A percentile compares a stretch with the other conserved stretches of the same genome.
Conservation (phyloP, 2,888 invertebrate genomes). For the Allolobophora icterica region DNA sequence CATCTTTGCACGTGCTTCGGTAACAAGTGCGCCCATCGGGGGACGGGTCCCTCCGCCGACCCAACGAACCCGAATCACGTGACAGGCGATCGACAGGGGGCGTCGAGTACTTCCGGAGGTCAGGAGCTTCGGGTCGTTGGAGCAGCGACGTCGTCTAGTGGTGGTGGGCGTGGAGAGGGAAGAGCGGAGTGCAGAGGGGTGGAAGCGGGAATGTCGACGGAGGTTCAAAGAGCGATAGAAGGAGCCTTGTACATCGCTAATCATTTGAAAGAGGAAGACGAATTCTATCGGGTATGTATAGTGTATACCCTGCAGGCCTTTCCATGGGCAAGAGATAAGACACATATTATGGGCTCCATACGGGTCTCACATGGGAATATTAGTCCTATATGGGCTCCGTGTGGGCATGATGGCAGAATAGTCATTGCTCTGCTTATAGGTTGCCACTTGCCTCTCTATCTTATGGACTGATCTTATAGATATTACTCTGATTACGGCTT, state of each 20-base stretch:
- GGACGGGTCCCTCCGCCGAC: neutral
- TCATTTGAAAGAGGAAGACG: constrained; percentile 48
- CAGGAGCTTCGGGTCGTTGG: neutral
- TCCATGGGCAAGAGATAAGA: too few relatives aligned
- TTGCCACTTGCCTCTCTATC: too few relatives aligned
- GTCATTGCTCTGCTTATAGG: too few relatives aligned
- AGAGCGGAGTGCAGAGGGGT: neutral
- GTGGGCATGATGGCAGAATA: too few relatives aligned
- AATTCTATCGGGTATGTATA: constrained; percentile 45
- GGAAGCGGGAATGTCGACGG: constrained; percentile 20
- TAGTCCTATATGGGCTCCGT: too few relatives aligned
- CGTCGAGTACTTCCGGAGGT: neutral
- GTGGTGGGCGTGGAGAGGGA: neutral
- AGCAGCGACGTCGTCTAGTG: neutral
- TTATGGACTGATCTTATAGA: too few relatives aligned
- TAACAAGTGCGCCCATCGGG: neutral
- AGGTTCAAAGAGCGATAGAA: constrained; percentile 45
- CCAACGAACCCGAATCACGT: neutral
- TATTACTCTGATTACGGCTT: too few relatives aligned
- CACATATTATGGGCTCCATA: too few relatives aligned
- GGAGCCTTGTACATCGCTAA: constrained; percentile 49
- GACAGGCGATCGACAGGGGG: neutral
- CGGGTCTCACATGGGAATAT: too few relatives aligned
- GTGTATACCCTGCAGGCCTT: too few relatives aligned
- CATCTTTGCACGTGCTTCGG: constrained; percentile 44